A percentile compares a stretch with the other conserved stretches of the same genome.
Evolutionary conservation across 2,113 vertebrate genomes (phyloP).

Genomic region (Marcusenius ussheri): DNA sequence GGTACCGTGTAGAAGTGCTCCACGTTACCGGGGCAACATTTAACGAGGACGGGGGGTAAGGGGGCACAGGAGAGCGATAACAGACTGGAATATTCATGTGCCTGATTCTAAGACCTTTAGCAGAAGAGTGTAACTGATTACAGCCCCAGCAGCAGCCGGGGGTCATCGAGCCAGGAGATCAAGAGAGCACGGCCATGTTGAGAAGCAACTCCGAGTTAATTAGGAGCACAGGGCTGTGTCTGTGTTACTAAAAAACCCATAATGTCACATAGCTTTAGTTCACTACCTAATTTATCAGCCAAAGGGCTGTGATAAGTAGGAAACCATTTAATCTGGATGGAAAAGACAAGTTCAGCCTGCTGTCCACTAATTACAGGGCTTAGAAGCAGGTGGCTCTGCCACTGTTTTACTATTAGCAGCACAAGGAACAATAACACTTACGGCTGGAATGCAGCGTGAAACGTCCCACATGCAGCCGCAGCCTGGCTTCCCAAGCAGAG

Average conservation of each 20-base stretch:
- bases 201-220: neutral
- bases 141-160: neutral
- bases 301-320: neutral
- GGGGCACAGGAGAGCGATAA: neutral
- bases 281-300: neutral
- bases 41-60: neutral
- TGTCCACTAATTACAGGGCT: neutral
- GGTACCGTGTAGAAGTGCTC: neutral
- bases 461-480: neutral
- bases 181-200: neutral
- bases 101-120: slow-evolving; percentile 4
- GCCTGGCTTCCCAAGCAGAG: neutral
- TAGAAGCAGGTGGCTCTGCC: neutral
- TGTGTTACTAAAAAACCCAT: neutral
- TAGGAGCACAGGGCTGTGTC: neutral
- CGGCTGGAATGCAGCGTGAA: neutral
- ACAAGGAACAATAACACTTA: neutral
- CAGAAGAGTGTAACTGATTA: slow-evolving; percentile 8
- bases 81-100: neutral
- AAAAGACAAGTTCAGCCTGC: neutral
- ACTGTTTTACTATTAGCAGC: neutral
- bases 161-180: neutral
- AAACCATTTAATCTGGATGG: neutral
- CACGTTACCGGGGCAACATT: neutral
- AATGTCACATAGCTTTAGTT: neutral